Evolutionary conservation across 2,888 invertebrate genomes (phyloP), one percentile per base, ranked within the genome.

Genomic region (Clusia tigrina): DNA sequence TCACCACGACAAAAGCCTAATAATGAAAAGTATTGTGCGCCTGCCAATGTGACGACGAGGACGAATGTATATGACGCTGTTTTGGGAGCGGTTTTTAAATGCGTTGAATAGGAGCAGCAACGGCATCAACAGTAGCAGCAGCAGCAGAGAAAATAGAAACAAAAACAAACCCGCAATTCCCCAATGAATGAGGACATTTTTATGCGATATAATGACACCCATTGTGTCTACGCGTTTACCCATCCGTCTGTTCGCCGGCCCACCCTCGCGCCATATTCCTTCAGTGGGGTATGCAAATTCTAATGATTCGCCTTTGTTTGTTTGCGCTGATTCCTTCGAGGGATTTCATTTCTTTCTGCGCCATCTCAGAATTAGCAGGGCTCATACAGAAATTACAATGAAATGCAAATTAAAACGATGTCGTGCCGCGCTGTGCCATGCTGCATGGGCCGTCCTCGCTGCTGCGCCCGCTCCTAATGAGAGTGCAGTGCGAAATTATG

Each of bases 1-100:
- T 10, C 42, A 42, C n/a, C n/a, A 3, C n/a, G 42, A 42, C 42
- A 42, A 42, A n/a, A 42, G 42, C n/a, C 42, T 42, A 15, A 42
- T 6, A 42, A 42, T n/a, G 42, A 42, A 42, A 42, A 42, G 42
- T 42, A 42, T n/a, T n/a, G n/a, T n/a, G n/a, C n/a, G n/a, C n/a
- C n/a, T n/a, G n/a, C n/a, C n/a, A 42, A 42, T 42, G 42, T 42
- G 42, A 15, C n/a, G n/a, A n/a, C n/a, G n/a, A n/a, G n/a, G n/a
- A n/a, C n/a, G n/a, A n/a, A n/a, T n/a, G n/a, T n/a, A 42, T 32
- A 32, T 5, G 12, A 12, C 32, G 32, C 32, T 32, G 10, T 42
- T 42, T 42, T 42, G 42, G 42, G 42, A n/a, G 42, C 42, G 42
- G 42, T 42, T 42, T n/a, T n/a, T n/a, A n/a, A n/a, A n/a, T n/a